Percentiles rank a stretch among this genome's conserved stretches.
Evolutionary conservation across 2,888 invertebrate genomes (phyloP).

Genomic region (Himalopsyche anomala): DNA sequence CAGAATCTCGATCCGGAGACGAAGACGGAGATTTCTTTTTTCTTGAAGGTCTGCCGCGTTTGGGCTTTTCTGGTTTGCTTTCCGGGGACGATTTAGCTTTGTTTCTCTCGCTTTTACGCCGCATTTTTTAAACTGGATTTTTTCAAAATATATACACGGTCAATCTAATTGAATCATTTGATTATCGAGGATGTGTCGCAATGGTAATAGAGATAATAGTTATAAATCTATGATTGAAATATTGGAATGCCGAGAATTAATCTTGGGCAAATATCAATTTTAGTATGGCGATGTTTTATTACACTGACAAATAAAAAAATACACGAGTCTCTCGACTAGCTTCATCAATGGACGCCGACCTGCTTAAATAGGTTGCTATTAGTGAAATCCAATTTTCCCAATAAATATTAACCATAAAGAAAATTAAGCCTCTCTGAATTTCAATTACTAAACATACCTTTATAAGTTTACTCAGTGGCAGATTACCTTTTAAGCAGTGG

Average conservation of each 20-base stretch:
- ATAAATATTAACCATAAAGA: too few species aligned
- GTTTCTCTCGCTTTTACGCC: constrained; percentile 84
- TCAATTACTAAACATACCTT: too few species aligned
- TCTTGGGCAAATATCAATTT: not conserved
- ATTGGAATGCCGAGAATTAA: not conserved
- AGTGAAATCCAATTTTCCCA: too few species aligned
- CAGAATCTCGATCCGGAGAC: constrained; percentile 75
- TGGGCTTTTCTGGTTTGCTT: constrained; percentile 77
- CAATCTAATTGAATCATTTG: constrained; percentile 11
- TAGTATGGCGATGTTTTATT: not conserved
- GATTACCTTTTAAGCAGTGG: too few species aligned
- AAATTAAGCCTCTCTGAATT: too few species aligned
- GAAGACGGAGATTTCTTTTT: constrained; percentile 78
- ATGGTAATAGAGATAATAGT: not conserved
- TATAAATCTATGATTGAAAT: not conserved
- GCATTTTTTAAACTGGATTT: constrained; percentile 74
- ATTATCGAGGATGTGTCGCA: not conserved
- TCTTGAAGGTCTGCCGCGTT: constrained; percentile 75
- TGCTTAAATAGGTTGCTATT: too few species aligned
- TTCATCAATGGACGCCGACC: constrained; percentile 27
- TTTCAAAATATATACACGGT: constrained; percentile 4
- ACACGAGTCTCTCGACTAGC: not conserved
- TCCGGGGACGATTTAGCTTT: constrained; percentile 83
- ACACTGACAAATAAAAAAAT: constrained; percentile 6
- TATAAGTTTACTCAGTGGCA: too few species aligned